phyloP scores from a whole-genome alignment of 2,797 vertebrate genomes.

The Myripristis murdjan region DNA sequence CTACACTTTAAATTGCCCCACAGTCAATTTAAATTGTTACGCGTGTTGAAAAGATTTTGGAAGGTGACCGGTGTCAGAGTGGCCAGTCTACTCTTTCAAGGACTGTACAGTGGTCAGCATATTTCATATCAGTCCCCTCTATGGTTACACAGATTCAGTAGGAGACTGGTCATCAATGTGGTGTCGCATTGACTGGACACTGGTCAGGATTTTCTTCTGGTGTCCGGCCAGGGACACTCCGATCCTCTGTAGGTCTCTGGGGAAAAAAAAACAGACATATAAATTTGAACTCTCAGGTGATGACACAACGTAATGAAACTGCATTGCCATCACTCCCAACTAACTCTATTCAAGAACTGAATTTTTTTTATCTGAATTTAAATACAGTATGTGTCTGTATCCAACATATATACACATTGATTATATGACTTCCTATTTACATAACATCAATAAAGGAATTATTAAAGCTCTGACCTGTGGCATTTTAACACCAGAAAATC shows the following conservation, averaged over 20 bases:
- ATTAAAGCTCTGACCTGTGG: too few relatives aligned
- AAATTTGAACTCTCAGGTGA: not conserved
- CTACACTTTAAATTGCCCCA: too few relatives aligned
- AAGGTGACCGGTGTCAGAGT: not conserved
- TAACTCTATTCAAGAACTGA: not conserved
- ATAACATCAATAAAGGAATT: too few relatives aligned
- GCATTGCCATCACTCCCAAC: not conserved
- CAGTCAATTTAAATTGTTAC: not conserved
- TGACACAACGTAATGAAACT: not conserved
- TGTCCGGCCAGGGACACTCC: slow-evolving; percentile 96
- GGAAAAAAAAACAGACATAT: slow-evolving; percentile 14
- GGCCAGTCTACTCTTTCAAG: slow-evolving; percentile 54
- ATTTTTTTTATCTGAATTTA: too few relatives aligned
- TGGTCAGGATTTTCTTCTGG: slow-evolving; percentile 99
- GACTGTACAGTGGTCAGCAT: slow-evolving; percentile 24
- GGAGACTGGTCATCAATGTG: slow-evolving; percentile 93
- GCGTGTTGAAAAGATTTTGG: slow-evolving; percentile 10
- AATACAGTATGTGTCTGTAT: too few relatives aligned
- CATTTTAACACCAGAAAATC: too few relatives aligned
- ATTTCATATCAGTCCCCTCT: slow-evolving; percentile 8
- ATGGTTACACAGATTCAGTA: slow-evolving; percentile 90
- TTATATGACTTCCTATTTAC: too few relatives aligned
- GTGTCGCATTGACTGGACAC: slow-evolving; percentile 93
- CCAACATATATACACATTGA: too few relatives aligned
- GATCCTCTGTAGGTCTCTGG: slow-evolving; percentile 96